A percentile compares a stretch with the other conserved stretches of the same genome.
Evolutionary conservation across 37 sponge, comb jelly and placozoan genomes (phyloP).

Genomic region (Ephydatia muelleri): DNA sequence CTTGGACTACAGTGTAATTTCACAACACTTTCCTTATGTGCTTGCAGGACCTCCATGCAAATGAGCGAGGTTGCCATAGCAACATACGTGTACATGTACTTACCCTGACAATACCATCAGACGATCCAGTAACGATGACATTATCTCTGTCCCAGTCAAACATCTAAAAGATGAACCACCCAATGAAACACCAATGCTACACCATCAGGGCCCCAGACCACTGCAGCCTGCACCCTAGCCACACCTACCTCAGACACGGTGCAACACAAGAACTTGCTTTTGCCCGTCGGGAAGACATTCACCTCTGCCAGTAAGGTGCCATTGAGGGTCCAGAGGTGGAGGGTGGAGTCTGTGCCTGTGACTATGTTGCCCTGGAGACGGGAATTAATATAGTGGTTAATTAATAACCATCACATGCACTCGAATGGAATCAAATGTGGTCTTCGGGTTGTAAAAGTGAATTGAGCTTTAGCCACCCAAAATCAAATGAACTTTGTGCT

Average conservation of each 20-base stretch:
- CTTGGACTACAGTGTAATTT: too few relatives aligned
- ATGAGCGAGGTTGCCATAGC: too few relatives aligned
- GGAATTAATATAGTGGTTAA: too few relatives aligned
- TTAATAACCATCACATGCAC: too few relatives aligned
- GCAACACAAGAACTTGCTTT: constrained; percentile 67
- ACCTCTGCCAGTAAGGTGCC: constrained; percentile 78
- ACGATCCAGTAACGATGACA: constrained; percentile 90
- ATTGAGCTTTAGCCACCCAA: too few relatives aligned
- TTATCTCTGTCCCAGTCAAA: constrained; percentile 93
- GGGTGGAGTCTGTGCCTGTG: constrained; percentile 75
- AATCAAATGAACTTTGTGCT: too few relatives aligned
- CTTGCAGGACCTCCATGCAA: too few relatives aligned
- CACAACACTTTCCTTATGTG: too few relatives aligned
- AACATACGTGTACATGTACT: constrained; percentile 38
- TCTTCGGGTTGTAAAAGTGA: too few relatives aligned
- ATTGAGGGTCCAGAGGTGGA: constrained; percentile 92
- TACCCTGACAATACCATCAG: constrained; percentile 94
- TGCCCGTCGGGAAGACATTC: constrained; percentile 25
- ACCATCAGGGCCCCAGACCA: neutral
- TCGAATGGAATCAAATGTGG: too few relatives aligned
- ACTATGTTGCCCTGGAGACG: constrained; percentile 86
- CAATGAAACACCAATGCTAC: too few relatives aligned
- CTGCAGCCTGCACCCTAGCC: neutral
- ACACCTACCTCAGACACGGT: constrained; percentile 73
- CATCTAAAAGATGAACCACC: constrained; percentile 38